Conservation (phyloP, 2,113 vertebrate species). For the Mus spicilegus region DNA sequence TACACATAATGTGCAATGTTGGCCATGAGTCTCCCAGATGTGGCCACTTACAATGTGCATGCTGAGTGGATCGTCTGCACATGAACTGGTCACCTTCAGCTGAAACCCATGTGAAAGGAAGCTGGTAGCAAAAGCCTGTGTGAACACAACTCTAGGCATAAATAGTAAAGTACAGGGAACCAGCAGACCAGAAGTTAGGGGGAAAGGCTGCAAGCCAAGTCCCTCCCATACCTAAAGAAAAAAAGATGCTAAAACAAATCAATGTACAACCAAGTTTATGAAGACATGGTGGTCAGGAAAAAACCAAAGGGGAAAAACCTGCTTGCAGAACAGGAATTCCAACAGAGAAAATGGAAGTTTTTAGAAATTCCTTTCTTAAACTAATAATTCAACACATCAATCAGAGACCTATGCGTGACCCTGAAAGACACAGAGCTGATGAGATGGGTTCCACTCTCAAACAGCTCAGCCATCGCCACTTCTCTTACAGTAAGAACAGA, state of each 20-base stretch:
- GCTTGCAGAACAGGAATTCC: background rate
- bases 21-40: background rate
- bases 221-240: background rate
- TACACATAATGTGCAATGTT: background rate
- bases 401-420: background rate
- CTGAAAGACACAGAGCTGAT: background rate
- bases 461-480: background rate
- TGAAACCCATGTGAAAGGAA: background rate
- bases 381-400: background rate
- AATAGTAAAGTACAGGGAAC: background rate
- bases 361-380: background rate
- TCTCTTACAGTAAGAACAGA: background rate
- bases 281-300: background rate
- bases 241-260: background rate
- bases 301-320: background rate
- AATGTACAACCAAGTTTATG: background rate
- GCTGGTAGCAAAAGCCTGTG: background rate
- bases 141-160: background rate
- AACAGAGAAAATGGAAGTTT: background rate
- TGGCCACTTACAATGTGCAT: fast-evolving
- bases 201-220: background rate
- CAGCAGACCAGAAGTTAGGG: background rate
- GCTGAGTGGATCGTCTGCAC: background rate
- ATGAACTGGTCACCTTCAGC: background rate
- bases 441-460: background rate